Evolutionary conservation across 1,140 invertebrate species (phyloP), one percentile per base, ranked within the genome.

Genomic region (Portunus trituberculatus): DNA sequence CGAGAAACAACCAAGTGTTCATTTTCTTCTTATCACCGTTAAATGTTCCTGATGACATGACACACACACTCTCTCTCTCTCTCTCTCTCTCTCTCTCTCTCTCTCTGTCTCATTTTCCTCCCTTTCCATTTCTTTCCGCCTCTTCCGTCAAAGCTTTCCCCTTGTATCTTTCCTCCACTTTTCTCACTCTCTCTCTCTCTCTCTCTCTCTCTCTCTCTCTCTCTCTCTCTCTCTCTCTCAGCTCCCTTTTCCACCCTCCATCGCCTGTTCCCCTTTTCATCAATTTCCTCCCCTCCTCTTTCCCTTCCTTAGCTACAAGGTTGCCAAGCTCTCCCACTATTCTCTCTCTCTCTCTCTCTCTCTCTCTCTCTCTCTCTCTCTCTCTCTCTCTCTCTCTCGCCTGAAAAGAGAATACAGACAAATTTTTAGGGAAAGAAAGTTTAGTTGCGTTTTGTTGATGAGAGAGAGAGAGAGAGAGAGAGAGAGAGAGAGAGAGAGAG

Each of bases 361-460:
- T 67, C 89, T 67, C 52, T 67, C 89, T 59, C 89, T 67, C 89
- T 91, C 89, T 67, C 52, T 91, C 89, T 91, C 89, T 59, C 52
- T 48, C 89, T 88, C 86, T 86, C 83, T 86, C 83, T 91, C 89
- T 91, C 89, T 59, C 52, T 48, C 89, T 88, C 86, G 7, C 83
- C 83, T 39, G 39, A 59, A 59, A 59, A 2, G 52, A 16, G 20
- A 20, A 59, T 59, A 59, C 0, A 20, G 52, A 16, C 52, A 59
- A 59, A 59, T 12, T 59, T 59, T 59, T 4, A 59, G 20, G 52
- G 52, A 20, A 59, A 10, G 20, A 59, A 20, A 39, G 39, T 39
- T 39, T 39, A 39, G 39, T 39, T 39, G 39, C 39, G 39, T 39
- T 39, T 39, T 39, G 39, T 39, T 39, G 39, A 39, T 39, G 39